Percentiles rank a stretch among this genome's conserved stretches.
Evolutionary conservation across 2,888 invertebrate species (phyloP).

Genomic region (Idaea straminata): DNA sequence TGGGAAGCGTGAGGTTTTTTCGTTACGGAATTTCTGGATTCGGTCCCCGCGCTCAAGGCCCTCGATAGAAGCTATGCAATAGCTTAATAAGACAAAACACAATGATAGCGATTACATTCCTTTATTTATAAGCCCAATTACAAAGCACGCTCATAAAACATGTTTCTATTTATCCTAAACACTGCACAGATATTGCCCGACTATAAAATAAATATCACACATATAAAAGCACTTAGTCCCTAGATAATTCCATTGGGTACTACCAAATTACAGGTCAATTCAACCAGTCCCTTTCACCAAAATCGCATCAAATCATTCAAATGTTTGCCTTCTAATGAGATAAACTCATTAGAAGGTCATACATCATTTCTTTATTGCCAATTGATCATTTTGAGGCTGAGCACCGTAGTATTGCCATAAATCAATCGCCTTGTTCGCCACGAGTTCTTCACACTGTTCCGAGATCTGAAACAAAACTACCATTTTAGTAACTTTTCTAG

Average conservation of each 20-base stretch:
- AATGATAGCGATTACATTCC: too few relatives aligned
- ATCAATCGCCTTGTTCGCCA: conserved; percentile 92
- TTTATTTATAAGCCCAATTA: not conserved
- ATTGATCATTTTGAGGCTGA: conserved; percentile 67
- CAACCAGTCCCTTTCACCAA: conserved; percentile 15
- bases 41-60: too few relatives aligned
- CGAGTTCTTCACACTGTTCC: conserved; percentile 89
- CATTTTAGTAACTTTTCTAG: conserved; percentile 10
- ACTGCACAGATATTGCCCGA: not conserved
- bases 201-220: too few relatives aligned
- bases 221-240: too few relatives aligned
- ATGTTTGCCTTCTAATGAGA: conserved; percentile 71
- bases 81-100: too few relatives aligned
- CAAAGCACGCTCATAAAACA: not conserved
- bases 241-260: not conserved
- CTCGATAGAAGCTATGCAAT: too few relatives aligned
- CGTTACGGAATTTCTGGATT: too few relatives aligned
- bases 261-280: not conserved
- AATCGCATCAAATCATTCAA: conserved; percentile 13
- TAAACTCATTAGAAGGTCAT: conserved; percentile 76
- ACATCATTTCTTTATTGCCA: conserved; percentile 73
- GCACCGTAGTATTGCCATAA: conserved; percentile 91
- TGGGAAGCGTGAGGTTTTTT: too few relatives aligned
- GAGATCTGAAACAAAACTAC: conserved; percentile 79
- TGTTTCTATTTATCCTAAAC: not conserved